Conservation (phyloP, 2,113 vertebrate species). For the Notarius lentiginosus region DNA sequence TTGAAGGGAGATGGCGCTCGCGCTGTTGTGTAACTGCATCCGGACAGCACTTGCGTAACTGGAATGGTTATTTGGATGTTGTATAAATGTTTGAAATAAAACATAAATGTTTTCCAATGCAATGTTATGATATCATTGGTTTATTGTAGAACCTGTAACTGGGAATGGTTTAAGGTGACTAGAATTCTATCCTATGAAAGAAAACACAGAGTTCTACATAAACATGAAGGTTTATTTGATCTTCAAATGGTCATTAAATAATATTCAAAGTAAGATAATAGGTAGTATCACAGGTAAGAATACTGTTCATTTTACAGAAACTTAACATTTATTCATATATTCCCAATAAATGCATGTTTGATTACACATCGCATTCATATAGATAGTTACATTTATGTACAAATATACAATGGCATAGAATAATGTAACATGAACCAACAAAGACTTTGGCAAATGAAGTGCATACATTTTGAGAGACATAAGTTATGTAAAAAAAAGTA, state of each 20-base stretch:
- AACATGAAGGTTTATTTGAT: constrained; percentile 37
- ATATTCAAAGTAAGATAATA: constrained; percentile 69
- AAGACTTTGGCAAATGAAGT: constrained; percentile 77
- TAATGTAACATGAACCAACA: constrained; percentile 60
- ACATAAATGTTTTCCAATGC: background rate
- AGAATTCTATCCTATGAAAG: background rate
- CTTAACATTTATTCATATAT: constrained; percentile 65
- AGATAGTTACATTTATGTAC: constrained; percentile 72
- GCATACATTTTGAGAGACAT: constrained; percentile 66
- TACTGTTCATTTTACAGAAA: constrained; percentile 71
- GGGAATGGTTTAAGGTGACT: background rate
- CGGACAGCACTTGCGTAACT: constrained; percentile 7
- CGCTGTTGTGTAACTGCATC: constrained; percentile 44
- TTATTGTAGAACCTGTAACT: constrained; percentile 3
- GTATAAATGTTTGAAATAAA: background rate
- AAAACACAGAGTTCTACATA: constrained; percentile 16
- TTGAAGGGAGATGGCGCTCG: constrained; percentile 42
- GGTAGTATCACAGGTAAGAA: constrained; percentile 78
- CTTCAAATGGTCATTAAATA: constrained; percentile 73
- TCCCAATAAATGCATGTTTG: constrained; percentile 73
- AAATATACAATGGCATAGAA: constrained; percentile 69
- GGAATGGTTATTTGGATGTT: constrained; percentile 39
- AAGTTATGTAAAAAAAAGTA: constrained; percentile 56
- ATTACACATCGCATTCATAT: constrained; percentile 75
- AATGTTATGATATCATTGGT: too few species aligned